A percentile compares a stretch with the other conserved stretches of the same genome.
These are phyloP conservation scores for Hypotaenidia philippensis DNA, from an alignment of 2,797 vertebrate genomes.

Conservation along the genomic window DNA sequence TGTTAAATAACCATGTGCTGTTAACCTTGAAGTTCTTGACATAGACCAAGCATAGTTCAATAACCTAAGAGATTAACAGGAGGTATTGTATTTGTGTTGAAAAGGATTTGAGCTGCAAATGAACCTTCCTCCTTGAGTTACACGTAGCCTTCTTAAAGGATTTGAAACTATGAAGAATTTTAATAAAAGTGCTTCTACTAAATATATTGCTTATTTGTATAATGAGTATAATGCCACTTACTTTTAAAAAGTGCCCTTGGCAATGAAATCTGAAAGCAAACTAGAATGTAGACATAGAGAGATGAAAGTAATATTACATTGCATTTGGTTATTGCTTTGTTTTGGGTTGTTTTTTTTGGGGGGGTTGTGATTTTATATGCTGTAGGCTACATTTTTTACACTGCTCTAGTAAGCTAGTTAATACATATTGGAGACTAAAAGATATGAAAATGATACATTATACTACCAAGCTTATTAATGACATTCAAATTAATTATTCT, in stretches of 20 bases:
- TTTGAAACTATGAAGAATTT: slow-evolving; percentile 51
- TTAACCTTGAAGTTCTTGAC: neutral
- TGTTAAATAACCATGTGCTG: neutral
- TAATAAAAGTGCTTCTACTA: slow-evolving; percentile 45
- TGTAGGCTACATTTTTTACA: neutral
- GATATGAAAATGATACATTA: neutral
- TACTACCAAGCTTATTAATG: neutral
- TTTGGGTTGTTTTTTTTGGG: too few species aligned
- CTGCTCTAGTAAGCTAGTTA: neutral
- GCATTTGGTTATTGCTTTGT: neutral
- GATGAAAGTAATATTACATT: neutral
- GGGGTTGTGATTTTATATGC: neutral
- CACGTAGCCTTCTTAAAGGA: slow-evolving; percentile 50
- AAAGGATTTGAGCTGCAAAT: slow-evolving; percentile 37
- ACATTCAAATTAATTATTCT: neutral
- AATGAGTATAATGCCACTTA: neutral
- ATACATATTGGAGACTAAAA: neutral
- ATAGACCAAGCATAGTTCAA: neutral
- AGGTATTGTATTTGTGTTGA: slow-evolving; percentile 24
- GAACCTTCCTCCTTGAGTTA: slow-evolving; percentile 22
- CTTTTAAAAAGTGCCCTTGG: slow-evolving; percentile 36
- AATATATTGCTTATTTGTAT: slow-evolving; percentile 51
- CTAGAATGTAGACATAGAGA: neutral
- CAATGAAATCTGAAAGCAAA: slow-evolving; percentile 26
- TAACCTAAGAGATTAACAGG: slow-evolving; percentile 8